phyloP scores from a whole-genome alignment of 1,140 invertebrate genomes.

The Eueides isabella region DNA sequence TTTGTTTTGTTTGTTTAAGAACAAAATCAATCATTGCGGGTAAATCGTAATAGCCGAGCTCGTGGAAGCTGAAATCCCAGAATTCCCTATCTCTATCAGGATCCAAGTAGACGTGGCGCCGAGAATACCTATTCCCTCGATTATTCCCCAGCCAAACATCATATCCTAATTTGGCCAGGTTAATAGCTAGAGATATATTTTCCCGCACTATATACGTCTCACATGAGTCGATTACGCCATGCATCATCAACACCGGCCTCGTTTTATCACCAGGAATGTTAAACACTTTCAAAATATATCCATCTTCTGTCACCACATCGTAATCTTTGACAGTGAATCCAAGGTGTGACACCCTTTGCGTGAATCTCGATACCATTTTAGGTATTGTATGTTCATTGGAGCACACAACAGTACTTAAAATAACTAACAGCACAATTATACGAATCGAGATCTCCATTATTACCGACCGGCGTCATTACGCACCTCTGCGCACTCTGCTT shows the following conservation, averaged over 20 bases:
- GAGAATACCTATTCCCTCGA: slow-evolving; percentile 86
- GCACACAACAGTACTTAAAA: neutral
- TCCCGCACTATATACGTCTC: slow-evolving; percentile 84
- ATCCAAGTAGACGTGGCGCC: slow-evolving; percentile 80
- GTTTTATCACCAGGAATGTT: slow-evolving; percentile 75
- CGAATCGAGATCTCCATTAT: slow-evolving; percentile 6
- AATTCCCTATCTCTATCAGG: slow-evolving; percentile 76
- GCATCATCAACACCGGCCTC: slow-evolving; percentile 85
- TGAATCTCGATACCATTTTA: slow-evolving; percentile 33
- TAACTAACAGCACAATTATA: neutral
- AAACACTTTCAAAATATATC: slow-evolving; percentile 86
- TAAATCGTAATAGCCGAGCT: slow-evolving; percentile 85
- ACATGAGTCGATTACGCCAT: slow-evolving; percentile 87
- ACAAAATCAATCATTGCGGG: slow-evolving; percentile 86
- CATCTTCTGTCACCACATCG: slow-evolving; percentile 83
- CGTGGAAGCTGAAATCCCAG: slow-evolving; percentile 84
- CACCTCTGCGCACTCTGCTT: slow-evolving; percentile 1
- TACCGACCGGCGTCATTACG: neutral
- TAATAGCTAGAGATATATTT: slow-evolving; percentile 70
- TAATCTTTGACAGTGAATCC: slow-evolving; percentile 82
- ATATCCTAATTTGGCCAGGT: slow-evolving; percentile 78
- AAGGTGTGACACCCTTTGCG: slow-evolving; percentile 59
- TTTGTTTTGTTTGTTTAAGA: slow-evolving; percentile 74
- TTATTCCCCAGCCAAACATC: slow-evolving; percentile 89
- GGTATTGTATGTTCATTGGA: neutral